Conservation (phyloP, 2,113 vertebrate genomes). For the Leptocoma aspasia region DNA sequence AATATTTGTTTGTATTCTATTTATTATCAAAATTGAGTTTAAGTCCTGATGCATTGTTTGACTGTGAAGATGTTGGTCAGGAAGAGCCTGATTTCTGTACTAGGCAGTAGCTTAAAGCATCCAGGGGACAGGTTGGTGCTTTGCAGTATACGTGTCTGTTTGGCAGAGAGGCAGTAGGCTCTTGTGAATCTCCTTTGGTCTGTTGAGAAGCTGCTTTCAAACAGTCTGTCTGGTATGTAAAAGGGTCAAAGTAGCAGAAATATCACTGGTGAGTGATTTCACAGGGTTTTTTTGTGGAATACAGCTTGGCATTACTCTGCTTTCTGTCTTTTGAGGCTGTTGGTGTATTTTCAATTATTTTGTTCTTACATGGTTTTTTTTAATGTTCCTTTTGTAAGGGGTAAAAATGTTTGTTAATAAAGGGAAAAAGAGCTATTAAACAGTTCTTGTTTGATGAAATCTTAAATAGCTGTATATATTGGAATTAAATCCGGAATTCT, state of each 20-base stretch:
- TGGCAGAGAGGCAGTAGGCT: background rate
- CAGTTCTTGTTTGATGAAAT: background rate
- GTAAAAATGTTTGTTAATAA: background rate
- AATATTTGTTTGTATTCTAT: background rate
- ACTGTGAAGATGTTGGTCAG: background rate
- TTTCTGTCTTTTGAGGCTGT: background rate
- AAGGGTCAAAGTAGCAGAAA: background rate
- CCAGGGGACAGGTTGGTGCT: background rate
- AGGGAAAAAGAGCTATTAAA: background rate
- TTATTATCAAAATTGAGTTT: background rate
- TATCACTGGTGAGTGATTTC: background rate
- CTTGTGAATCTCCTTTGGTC: background rate
- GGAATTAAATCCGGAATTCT: slow-evolving; percentile 19
- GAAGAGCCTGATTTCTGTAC: background rate
- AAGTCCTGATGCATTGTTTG: background rate
- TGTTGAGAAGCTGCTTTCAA: background rate
- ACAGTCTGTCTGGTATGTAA: background rate
- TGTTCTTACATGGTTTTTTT: background rate
- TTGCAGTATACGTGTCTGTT: background rate
- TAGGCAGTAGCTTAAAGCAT: background rate
- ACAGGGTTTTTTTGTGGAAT: background rate
- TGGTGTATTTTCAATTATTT: background rate
- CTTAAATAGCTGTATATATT: background rate
- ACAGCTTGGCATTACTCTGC: background rate
- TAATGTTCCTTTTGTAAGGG: background rate